Base-by-base conservation (phyloP, 2,113 vertebrate genomes). In the Mesitornis unicolor region DNA sequence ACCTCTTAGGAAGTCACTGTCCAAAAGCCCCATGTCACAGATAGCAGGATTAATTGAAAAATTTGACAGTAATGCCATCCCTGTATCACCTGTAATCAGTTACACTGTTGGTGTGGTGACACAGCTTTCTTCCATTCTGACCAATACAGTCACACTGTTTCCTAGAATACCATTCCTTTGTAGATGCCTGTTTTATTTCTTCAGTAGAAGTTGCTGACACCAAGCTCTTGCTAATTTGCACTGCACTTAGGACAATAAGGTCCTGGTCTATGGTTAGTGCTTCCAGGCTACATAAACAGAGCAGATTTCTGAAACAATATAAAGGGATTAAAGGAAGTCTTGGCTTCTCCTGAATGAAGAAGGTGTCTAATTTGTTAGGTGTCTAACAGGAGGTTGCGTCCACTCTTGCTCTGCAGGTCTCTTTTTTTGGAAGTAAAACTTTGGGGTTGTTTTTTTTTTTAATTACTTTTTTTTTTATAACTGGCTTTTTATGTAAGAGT, bases 321-420 rank as follows among this genome's bases (percentile, higher is more conserved):
- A 29, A 82, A 82, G 20, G 3, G 6, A 42, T 17, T 70, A n/a
- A 87, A 63, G 74, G 16, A 28, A 42, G 6, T 14, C 7, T 45
- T 84, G n/a, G 5, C 9, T 54, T 87, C 60, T 70, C 42, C 18
- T 57, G 56, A 40, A 25, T 13, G 9, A n/a, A n/a, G n/a, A 74
- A 47, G 0, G 0, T 7, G n/a, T n/a, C n/a, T n/a, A n/a, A n/a
- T 89, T 42, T 25, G 2, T n/a, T 65, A 38, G 5, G 2, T 10
- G 7, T 60, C 20, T 47, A 29, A 31, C 17, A 28, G 54, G 16
- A 67, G 7, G 19, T 38, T 60, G 6, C 48, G 28, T 69, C 35
- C 21, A 17, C 63, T 76, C 9, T 10, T 88, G 13, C 13, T 65
- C 26, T 73, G 22, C 3, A n/a, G 18, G 67, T 45, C 12, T 56